Conservation (phyloP, 1,140 invertebrate genomes). For the Trypoxylus dichotomus region DNA sequence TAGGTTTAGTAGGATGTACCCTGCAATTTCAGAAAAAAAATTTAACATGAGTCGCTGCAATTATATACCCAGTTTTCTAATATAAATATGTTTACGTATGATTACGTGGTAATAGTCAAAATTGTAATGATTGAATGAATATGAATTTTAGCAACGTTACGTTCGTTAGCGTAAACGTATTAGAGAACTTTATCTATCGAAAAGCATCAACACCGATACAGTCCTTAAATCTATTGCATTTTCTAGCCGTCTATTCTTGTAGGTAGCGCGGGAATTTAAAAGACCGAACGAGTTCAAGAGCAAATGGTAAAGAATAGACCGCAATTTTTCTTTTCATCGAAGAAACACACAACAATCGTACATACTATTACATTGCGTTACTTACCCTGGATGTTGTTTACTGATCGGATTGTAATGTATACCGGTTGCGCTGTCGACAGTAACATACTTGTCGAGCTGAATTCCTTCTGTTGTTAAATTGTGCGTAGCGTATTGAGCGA, state of each 20-base stretch:
- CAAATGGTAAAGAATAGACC: not conserved
- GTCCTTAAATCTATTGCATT: no score
- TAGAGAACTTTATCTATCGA: no score
- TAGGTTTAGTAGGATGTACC: no score
- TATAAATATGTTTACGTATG: no score
- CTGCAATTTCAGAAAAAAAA: no score
- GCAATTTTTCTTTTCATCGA: not conserved
- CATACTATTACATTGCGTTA: not conserved
- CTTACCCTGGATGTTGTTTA: conserved; percentile 28
- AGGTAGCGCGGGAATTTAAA: not conserved
- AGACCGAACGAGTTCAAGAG: not conserved
- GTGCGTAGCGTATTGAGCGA: not conserved
- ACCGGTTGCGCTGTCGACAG: conserved; percentile 19
- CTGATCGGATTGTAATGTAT: conserved; percentile 23
- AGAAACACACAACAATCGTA: not conserved
- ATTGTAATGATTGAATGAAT: no score
- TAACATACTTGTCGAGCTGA: conserved; percentile 11
- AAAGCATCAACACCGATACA: no score
- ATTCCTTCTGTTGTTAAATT: not conserved
- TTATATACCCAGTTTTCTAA: no score
- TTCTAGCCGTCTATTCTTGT: not conserved
- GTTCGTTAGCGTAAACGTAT: no score
- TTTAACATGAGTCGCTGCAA: no score
- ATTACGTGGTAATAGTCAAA: no score
- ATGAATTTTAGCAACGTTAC: no score